Evolutionary conservation across 2,888 invertebrate genomes (phyloP), one percentile per base, ranked within the genome.

Genomic region (Apodemia zela): DNA sequence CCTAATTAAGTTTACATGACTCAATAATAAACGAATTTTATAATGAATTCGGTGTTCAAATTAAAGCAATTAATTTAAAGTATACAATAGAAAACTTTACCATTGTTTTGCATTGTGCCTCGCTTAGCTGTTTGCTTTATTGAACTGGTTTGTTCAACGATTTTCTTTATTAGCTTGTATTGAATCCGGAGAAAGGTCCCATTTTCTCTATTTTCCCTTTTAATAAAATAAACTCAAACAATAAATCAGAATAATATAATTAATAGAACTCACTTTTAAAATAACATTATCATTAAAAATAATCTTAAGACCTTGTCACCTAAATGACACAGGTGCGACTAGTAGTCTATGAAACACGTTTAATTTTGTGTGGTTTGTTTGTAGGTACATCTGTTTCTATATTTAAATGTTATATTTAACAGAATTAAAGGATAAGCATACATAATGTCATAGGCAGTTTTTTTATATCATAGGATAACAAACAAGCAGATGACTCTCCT

Each of bases 81-180:
- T 83, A 75, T 79, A 89, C 89, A 89, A 89, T 88, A 81, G 86
- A 84, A 86, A 89, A 89, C 80, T 88, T 87, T 77, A 70, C 75
- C 77, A 79, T 83, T 85, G 82, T 86, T 87, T 87, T 82, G 87
- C 81, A 86, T 89, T 89, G 87, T 88, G 77, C 75, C 80, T 77
- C 81, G 81, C 77, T 84, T 82, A 84, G 81, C 80, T 75, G 81
- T 83, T 82, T 82, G 85, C 82, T 85, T 86, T 84, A 82, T 83
- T 82, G 78, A 83, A 79, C 80, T 75, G 79, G 79, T 78, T 83
- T 81, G 80, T 84, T 88, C 82, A 87, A 82, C 80, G 82, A 85
- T 81, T 84, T 81, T 84, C 82, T 85, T 88, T 89, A 89, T 89
- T 87, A 87, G 81, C 78, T 74, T 76, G 80, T 81, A 85, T 87